phyloP scores from a whole-genome alignment of 2,888 invertebrate species.

The Mechanitis mazaeus region DNA sequence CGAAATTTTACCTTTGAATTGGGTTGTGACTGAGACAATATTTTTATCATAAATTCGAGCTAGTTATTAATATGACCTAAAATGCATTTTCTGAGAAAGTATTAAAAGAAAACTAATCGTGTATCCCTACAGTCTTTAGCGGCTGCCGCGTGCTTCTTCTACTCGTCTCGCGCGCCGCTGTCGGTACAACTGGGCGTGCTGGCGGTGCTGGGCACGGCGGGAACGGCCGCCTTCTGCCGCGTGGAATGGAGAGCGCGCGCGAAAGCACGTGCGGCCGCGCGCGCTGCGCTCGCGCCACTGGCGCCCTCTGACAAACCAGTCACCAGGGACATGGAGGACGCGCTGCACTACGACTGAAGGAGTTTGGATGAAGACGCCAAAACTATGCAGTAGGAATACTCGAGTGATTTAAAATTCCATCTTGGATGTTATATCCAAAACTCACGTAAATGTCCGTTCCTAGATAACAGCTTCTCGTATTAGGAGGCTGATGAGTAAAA shows the following conservation, averaged over 20 bases:
- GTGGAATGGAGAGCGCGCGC: conserved; percentile 80
- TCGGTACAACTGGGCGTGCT: conserved; percentile 85
- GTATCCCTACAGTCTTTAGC: conserved; percentile 82
- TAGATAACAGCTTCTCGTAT: too few species aligned
- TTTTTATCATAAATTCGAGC: neutral
- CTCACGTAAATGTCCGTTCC: too few species aligned
- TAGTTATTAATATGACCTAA: too few species aligned
- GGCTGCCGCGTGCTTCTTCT: conserved; percentile 90
- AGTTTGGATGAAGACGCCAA: conserved; percentile 4
- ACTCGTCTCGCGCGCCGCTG: conserved; percentile 83
- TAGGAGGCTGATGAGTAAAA: too few species aligned
- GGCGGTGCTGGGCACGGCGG: conserved; percentile 81
- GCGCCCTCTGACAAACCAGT: conserved; percentile 52
- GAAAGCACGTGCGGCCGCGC: conserved; percentile 48
- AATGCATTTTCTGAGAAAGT: too few species aligned
- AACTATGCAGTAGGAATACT: neutral
- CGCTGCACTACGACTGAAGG: conserved; percentile 57
- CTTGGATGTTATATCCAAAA: too few species aligned
- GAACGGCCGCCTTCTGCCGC: conserved; percentile 85
- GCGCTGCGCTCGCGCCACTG: conserved; percentile 41
- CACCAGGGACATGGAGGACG: conserved; percentile 56
- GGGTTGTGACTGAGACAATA: neutral
- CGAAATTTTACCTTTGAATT: neutral
- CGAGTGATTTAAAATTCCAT: too few species aligned
- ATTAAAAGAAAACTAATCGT: too few species aligned